Percentiles rank a stretch among this genome's conserved stretches.
Conservation (phyloP, 2,113 vertebrate species). For the Rhea pennata region DNA sequence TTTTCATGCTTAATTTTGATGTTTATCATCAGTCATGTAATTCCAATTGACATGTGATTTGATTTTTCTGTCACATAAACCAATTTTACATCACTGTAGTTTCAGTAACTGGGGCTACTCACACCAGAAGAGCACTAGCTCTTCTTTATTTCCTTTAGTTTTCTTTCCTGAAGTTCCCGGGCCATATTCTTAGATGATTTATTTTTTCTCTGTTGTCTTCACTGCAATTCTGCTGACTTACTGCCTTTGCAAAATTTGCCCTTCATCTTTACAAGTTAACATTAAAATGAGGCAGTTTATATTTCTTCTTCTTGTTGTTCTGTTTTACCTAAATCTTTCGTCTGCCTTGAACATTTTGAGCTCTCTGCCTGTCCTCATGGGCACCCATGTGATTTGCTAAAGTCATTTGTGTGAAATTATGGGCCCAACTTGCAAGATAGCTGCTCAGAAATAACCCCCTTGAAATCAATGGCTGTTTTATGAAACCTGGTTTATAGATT, state of each 20-base stretch:
- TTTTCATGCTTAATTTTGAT: constrained; percentile 49
- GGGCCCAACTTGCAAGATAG: neutral
- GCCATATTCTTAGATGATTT: neutral
- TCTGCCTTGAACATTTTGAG: neutral
- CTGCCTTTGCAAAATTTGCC: neutral
- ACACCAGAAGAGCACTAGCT: neutral
- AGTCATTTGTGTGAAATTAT: neutral
- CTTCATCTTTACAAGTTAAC: neutral
- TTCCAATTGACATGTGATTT: constrained; percentile 52
- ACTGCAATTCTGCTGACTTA: neutral
- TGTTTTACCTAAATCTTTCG: neutral
- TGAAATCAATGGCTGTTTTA: neutral
- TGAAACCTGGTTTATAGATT: neutral
- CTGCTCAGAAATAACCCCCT: neutral
- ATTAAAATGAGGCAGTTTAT: neutral
- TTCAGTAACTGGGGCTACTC: constrained; percentile 46
- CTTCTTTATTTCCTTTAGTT: constrained; percentile 1
- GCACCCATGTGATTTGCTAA: neutral
- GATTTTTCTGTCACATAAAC: constrained; percentile 61
- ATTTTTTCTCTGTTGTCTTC: neutral
- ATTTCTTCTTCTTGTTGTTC: neutral
- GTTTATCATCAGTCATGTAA: constrained; percentile 42
- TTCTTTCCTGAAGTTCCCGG: neutral
- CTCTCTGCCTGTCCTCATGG: neutral
- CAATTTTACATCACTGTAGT: constrained; percentile 31